Base-by-base conservation (phyloP, 2,113 vertebrate species). In the Silurus glanis region DNA sequence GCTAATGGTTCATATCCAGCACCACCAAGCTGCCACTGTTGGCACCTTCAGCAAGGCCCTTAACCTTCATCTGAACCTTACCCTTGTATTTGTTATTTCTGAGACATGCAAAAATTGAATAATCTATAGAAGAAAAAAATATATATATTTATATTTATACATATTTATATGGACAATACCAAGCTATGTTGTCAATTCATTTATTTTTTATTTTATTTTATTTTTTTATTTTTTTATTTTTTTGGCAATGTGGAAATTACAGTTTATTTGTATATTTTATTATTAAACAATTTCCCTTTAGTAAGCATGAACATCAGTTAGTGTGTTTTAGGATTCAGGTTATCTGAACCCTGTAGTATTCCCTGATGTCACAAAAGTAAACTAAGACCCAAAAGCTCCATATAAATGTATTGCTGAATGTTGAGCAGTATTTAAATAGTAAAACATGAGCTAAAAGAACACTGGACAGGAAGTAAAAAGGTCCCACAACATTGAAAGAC, bases 321-420 rank as follows among this genome's bases (percentile, higher is more conserved):
- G 55, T 80, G 5, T 76, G 21, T 53, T 53, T 55, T 76, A 79
- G 25, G 14, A 79, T 58, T 79, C 55, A 79, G 53, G 14, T 16
- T 53, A 16, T 56, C 14, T 79, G 17, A 79, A 56, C 21, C 37
- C 7, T 28, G 55, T 58, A 75, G 47, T 51, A n/a, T 75, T 75
- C 56, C 16, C 56, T 45, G 28, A 59, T 80, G 25, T 80, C 17
- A 47, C 56, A 23, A 59, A 80, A 45, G 28, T 80, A 80, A 80
- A 61, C 78, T 47, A 61, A 80, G 28, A 19, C 58, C 78, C 78
- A 80, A 45, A 80, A 21, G 78, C 17, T 80, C 17, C 58, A 45
- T 61, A 59, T 59, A 28, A 80, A 80, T 80, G 61, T 56, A 80
- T 80, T 80, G 55, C 78, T 61, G 56, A 80, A 17, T 47, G 56